Conservation (phyloP, 2,113 vertebrate genomes). For the Parotia lawesii region DNA sequence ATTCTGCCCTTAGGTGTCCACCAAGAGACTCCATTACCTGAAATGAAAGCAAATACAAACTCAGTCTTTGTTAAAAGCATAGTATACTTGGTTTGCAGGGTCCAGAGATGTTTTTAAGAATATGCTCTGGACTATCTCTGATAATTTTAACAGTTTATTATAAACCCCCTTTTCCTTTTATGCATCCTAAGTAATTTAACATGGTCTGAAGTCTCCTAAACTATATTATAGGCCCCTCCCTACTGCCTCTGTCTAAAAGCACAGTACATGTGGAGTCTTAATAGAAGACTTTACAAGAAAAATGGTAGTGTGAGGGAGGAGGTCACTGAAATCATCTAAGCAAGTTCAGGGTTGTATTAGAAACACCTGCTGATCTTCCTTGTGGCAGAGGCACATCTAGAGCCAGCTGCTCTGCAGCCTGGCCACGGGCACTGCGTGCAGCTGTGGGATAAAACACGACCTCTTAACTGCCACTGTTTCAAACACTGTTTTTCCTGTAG, state of each 20-base stretch:
- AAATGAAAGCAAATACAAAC: neutral
- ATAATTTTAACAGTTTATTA: neutral
- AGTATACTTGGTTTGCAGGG: neutral
- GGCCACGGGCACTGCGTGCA: neutral
- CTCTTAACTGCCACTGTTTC: neutral
- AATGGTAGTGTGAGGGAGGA: neutral
- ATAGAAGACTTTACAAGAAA: neutral
- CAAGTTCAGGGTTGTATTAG: neutral
- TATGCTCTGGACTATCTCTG: neutral
- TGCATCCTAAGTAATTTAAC: neutral
- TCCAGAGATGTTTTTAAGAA: neutral
- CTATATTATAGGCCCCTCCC: rapidly evolving
- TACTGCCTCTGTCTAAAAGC: neutral
- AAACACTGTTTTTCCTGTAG: neutral
- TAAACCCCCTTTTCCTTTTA: neutral
- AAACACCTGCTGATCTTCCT: neutral
- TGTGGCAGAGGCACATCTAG: rapidly evolving
- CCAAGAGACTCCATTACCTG: slow-evolving; percentile 63
- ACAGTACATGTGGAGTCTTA: rapidly evolving
- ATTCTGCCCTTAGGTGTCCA: slow-evolving; percentile 72
- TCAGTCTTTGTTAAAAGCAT: neutral
- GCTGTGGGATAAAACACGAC: neutral
- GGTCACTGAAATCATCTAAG: neutral
- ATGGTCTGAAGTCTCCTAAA: neutral
- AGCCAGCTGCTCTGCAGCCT: neutral